phyloP scores from a whole-genome alignment of 1,140 invertebrate species.

The Drosophila melanogaster region DNA sequence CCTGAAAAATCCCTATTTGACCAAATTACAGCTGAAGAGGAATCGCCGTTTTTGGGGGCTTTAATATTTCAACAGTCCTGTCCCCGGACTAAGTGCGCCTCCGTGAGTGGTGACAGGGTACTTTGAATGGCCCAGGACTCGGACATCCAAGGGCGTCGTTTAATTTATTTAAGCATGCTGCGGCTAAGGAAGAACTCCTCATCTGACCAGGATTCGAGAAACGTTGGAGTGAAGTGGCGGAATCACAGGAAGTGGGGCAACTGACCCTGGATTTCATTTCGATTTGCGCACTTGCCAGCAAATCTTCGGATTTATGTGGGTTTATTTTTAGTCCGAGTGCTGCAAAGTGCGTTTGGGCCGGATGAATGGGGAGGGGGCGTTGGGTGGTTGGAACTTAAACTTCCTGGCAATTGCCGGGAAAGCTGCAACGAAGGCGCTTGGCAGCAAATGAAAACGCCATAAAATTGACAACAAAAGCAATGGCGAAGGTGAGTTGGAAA shows the following conservation, averaged over 20 bases:
- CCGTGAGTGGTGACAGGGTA: slow-evolving; percentile 45
- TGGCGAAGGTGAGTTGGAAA: slow-evolving; percentile 47
- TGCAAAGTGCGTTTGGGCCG: slow-evolving; percentile 45
- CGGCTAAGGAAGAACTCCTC: slow-evolving; percentile 56
- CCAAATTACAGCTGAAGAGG: slow-evolving; percentile 6
- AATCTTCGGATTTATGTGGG: slow-evolving; percentile 74
- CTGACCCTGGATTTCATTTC: slow-evolving; percentile 50
- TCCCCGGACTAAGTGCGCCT: slow-evolving; percentile 56
- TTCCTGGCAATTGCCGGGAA: slow-evolving; percentile 33
- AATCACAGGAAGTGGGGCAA: slow-evolving; percentile 12
- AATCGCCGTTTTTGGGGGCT: slow-evolving; percentile 19
- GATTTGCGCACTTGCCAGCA: slow-evolving; percentile 61
- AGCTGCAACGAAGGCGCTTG: slow-evolving; percentile 37
- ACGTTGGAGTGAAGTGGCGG: background rate
- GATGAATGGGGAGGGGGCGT: background rate
- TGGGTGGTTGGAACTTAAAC: slow-evolving; percentile 23
- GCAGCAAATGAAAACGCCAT: slow-evolving; percentile 45
- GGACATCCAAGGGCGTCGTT: slow-evolving; percentile 22
- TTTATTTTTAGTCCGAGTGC: slow-evolving; percentile 55
- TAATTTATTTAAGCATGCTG: slow-evolving; percentile 64
- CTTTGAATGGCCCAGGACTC: slow-evolving; percentile 36
- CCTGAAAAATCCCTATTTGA: background rate
- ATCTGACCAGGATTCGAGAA: background rate
- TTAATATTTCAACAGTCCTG: slow-evolving; percentile 65
- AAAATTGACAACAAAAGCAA: slow-evolving; percentile 54